phyloP scores from a whole-genome alignment of 2,888 invertebrate species.

The Apamea anceps region DNA sequence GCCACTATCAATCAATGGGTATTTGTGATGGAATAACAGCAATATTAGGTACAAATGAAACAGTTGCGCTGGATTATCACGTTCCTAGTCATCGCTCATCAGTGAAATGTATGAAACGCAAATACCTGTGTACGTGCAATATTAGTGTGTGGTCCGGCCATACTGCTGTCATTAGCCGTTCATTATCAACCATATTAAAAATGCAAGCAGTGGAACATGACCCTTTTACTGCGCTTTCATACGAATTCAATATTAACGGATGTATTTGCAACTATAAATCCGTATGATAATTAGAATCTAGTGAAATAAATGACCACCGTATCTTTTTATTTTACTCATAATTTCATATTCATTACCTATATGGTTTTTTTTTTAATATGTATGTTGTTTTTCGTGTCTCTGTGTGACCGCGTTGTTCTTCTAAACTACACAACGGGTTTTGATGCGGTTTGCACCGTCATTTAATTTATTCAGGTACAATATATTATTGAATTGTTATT shows the following conservation, averaged over 20 bases:
- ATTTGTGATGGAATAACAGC: slow-evolving; percentile 25
- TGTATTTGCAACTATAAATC: not conserved
- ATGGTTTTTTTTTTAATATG: too few relatives aligned
- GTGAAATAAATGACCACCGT: not conserved
- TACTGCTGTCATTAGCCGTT: slow-evolving; percentile 33
- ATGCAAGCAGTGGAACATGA: slow-evolving; percentile 19
- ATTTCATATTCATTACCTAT: not conserved
- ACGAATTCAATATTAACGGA: slow-evolving; percentile 14
- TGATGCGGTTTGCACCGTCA: not conserved
- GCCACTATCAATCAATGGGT: slow-evolving; percentile 50
- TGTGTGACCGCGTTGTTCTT: not conserved
- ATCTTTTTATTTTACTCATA: not conserved
- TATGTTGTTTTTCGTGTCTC: not conserved
- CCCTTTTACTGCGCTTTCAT: slow-evolving; percentile 9
- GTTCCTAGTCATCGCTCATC: slow-evolving; percentile 23
- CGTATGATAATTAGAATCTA: not conserved
- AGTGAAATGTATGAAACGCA: slow-evolving; percentile 16
- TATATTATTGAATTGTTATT: not conserved
- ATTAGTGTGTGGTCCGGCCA: slow-evolving; percentile 17
- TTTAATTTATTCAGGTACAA: not conserved
- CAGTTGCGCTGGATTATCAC: slow-evolving; percentile 28
- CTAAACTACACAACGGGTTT: not conserved
- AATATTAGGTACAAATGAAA: slow-evolving; percentile 29
- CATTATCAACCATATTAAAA: slow-evolving; percentile 43
- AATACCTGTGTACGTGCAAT: slow-evolving; percentile 27